phyloP scores from a whole-genome alignment of 2,113 vertebrate genomes.

The Promerops cafer region DNA sequence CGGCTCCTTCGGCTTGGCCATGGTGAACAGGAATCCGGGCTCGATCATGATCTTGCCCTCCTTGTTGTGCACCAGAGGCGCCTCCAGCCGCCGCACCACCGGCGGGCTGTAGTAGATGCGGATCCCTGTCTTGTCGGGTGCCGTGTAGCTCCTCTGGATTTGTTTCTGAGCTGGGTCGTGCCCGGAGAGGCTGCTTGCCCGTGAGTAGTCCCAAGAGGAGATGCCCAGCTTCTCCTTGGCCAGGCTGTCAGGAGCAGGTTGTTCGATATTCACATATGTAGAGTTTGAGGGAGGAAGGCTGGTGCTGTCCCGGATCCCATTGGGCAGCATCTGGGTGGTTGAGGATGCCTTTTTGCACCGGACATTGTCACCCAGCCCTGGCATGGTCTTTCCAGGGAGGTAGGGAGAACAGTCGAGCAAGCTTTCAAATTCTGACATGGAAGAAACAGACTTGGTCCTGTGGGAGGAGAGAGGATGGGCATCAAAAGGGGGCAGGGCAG shows the following conservation, averaged over 20 bases:
- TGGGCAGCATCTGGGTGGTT: constrained; percentile 44
- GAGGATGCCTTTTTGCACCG: constrained; percentile 64
- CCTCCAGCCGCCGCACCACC: constrained; percentile 77
- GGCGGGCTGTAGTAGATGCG: constrained; percentile 97
- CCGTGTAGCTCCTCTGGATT: constrained; percentile 91
- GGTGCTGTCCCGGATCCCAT: constrained; percentile 51
- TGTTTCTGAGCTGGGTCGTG: constrained; percentile 75
- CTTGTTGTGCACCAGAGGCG: constrained; percentile 71
- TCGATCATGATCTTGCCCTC: constrained; percentile 80
- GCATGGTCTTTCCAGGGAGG: constrained; percentile 55
- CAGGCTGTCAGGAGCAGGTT: constrained; percentile 63
- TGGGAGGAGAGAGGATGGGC: not conserved
- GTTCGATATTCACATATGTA: constrained; percentile 69
- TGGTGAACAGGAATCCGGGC: constrained; percentile 80
- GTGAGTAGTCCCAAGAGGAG: constrained; percentile 82
- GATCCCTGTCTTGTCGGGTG: constrained; percentile 92
- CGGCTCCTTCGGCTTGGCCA: constrained; percentile 78
- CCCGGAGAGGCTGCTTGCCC: constrained; percentile 62
- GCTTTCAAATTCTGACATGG: constrained; percentile 82
- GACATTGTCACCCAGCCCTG: constrained; percentile 54
- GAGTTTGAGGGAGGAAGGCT: constrained; percentile 77
- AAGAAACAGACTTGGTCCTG: constrained; percentile 85
- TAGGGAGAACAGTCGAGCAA: constrained; percentile 81
- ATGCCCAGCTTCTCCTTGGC: constrained; percentile 74
- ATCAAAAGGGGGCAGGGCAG: not conserved